Evolutionary conservation across 2,113 vertebrate species (phyloP), one percentile per base, ranked within the genome.

Genomic region (Eubucco bourcierii): DNA sequence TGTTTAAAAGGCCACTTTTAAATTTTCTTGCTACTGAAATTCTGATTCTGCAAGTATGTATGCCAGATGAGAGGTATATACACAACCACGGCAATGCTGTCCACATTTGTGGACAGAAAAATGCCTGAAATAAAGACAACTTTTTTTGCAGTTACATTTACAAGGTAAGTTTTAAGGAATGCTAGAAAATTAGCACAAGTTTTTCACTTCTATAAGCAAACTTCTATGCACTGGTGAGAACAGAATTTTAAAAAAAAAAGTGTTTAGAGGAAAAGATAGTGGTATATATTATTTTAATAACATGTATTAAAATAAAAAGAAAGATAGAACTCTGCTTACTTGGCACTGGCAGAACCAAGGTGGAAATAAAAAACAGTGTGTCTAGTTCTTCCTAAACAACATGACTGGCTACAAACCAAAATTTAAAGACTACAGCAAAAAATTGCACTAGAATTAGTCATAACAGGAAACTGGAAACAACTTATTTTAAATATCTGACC

Each of bases 31-130:
- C 46, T 20, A 73, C 33, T 56, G 65, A 47, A 39, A 47, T 61
- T 55, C 46, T n/a, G 34, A n/a, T 58, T 63, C 80, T 50, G 25
- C 34, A 10, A 1, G 28, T 23, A 28, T 20, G 13, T 9, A 34
- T 16, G 8, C 28, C 25, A 59, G 0, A 1, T 24, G 71, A 29
- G 12, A 67, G 46, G 27, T 7, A 75, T 1, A 66, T 39, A 44
- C 18, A 77, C n/a, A 70, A 37, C 4, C n/a, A 4, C 1, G 21
- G 41, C 80, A 46, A 15, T 12, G 15, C 4, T 0, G 1, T 31
- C 61, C 46, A 37, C 0, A 2, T 66, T 10, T 65, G 31, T 56
- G 50, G 60, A 41, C n/a, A 53, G 44, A 59, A 84, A 74, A 84
- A 68, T 46, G 9, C 11, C 55, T 44, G 23, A 74, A 90, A 64